A percentile compares a stretch with the other conserved stretches of the same genome.
Evolutionary conservation across 2,888 invertebrate species (phyloP).

Genomic region (Mesodorylaimus sp.): DNA sequence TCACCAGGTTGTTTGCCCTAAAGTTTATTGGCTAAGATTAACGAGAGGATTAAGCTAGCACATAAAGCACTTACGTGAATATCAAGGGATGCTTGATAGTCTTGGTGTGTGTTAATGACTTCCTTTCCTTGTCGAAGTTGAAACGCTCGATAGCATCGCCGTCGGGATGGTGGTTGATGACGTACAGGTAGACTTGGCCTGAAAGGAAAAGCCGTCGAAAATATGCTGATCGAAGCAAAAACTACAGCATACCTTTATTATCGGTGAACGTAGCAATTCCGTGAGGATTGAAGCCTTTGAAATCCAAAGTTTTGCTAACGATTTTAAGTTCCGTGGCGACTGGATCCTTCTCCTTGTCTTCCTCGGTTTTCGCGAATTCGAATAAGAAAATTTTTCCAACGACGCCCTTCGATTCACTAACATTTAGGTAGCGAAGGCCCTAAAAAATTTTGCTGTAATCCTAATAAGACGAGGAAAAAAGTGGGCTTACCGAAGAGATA

Average conservation of each 20-base stretch:
- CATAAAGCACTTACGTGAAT: conserved; percentile 11
- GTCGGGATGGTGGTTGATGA: conserved; percentile 15
- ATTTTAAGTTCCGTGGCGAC: not conserved
- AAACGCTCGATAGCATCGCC: conserved; percentile 15
- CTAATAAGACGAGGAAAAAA: not conserved
- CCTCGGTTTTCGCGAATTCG: not conserved
- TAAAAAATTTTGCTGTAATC: not conserved
- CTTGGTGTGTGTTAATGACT: conserved; percentile 16
- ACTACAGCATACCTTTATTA: not conserved
- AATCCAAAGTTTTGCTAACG: not conserved
- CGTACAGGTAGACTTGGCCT: conserved; percentile 17
- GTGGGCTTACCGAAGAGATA: not conserved
- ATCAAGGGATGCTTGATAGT: conserved; percentile 16
- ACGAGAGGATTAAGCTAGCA: not conserved
- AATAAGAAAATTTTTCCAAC: not conserved
- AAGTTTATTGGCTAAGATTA: not conserved
- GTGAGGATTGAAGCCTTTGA: not conserved
- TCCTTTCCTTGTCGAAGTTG: conserved; percentile 14
- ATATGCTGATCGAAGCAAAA: not conserved
- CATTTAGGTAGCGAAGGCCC: not conserved
- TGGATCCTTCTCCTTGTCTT: not conserved
- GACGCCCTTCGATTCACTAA: not conserved
- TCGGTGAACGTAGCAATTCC: not conserved
- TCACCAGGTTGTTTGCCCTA: conserved; percentile 18
- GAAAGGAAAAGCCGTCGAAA: not conserved